Evolutionary conservation across 2,113 vertebrate species (phyloP).

Genomic region (Gnathonemus echidnorhynchus): DNA sequence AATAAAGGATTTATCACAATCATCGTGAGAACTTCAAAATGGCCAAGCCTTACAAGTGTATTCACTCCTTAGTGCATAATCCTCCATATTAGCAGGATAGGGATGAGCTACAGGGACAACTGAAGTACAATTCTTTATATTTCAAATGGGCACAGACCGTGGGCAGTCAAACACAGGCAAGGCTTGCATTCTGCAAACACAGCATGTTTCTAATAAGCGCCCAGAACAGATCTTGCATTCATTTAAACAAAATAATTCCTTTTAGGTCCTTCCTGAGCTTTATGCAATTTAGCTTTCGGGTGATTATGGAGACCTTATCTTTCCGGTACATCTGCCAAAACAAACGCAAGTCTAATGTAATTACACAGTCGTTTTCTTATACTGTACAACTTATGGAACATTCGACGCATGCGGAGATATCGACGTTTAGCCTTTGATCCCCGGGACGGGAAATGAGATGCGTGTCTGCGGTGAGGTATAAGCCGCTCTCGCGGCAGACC

Average conservation of each 20-base stretch:
- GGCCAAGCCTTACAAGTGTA: background rate
- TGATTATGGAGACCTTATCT: background rate
- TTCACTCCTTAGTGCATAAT: background rate
- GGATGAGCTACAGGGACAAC: background rate
- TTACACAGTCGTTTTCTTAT: background rate
- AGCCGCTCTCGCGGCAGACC: background rate
- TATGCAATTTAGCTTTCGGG: background rate
- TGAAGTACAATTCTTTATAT: background rate
- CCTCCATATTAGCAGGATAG: background rate
- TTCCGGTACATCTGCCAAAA: background rate
- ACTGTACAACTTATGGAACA: background rate
- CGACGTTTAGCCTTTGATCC: background rate
- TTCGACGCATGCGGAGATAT: background rate
- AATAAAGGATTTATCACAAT: background rate
- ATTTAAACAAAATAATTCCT: background rate
- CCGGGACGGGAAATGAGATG: background rate
- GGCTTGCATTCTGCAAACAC: background rate
- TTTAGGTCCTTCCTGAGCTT: background rate
- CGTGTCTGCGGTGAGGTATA: background rate
- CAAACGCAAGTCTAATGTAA: background rate
- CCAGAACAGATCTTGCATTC: background rate
- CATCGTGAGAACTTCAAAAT: background rate
- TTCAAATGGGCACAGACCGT: background rate
- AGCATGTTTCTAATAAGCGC: background rate
- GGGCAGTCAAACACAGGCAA: background rate